Conservation (phyloP, 2,797 vertebrate genomes). For the Megalops cyprinoides region DNA sequence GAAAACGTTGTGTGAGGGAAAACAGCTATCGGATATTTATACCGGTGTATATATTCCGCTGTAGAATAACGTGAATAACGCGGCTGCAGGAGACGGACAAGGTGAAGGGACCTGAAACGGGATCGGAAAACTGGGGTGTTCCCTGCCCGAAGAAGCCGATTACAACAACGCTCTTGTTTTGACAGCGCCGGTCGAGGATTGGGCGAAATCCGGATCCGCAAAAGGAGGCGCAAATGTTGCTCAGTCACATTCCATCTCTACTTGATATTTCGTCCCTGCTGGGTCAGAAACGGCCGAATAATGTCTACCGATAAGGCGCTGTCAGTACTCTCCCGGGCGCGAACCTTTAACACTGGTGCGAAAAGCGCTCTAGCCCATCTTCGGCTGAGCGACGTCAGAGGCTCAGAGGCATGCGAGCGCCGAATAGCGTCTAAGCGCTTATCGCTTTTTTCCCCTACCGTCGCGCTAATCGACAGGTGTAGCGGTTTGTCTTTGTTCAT, state of each 20-base stretch:
- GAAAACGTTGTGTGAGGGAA: background rate
- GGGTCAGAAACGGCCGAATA: constrained; percentile 20
- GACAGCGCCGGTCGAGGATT: constrained; percentile 31
- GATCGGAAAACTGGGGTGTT: constrained; percentile 30
- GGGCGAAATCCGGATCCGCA: constrained; percentile 24
- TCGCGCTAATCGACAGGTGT: constrained; percentile 36
- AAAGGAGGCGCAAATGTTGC: constrained; percentile 37
- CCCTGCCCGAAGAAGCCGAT: constrained; percentile 23
- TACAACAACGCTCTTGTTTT: constrained; percentile 24
- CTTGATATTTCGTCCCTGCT: constrained; percentile 20
- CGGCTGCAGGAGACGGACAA: constrained; percentile 24
- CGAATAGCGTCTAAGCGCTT: constrained; percentile 28
- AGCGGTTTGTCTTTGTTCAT: constrained; percentile 22
- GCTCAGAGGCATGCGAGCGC: constrained; percentile 29
- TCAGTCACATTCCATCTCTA: constrained; percentile 41
- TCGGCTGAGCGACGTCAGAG: constrained; percentile 48
- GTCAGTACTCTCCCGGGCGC: constrained; percentile 37
- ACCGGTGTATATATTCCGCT: background rate
- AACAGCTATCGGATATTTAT: too few relatives aligned
- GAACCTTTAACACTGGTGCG: constrained; percentile 10
- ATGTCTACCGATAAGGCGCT: constrained; percentile 33
- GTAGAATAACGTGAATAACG: constrained; percentile 8
- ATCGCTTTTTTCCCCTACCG: constrained; percentile 21
- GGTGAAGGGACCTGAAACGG: constrained; percentile 29
- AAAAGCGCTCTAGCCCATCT: constrained; percentile 36